These are phyloP conservation scores for Xenopus petersii DNA, from an alignment of 2,797 vertebrate genomes.

Conservation along the genomic window DNA sequence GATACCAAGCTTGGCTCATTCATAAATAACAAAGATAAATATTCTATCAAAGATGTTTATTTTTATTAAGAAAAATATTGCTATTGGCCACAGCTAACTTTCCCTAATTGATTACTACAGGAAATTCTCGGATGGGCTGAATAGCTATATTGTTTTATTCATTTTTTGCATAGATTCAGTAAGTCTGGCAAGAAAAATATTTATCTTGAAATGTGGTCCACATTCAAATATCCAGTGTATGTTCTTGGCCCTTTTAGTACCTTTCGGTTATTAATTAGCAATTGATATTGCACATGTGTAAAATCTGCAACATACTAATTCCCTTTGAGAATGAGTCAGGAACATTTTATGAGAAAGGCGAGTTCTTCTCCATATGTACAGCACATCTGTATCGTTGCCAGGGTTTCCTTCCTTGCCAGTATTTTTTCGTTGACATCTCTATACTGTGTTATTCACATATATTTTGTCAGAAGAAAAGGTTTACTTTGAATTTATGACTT, in stretches of 20 bases:
- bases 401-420: conserved; percentile 5
- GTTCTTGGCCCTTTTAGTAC: not conserved
- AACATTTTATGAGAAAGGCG: conserved; percentile 12
- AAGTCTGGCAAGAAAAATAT: too few relatives aligned
- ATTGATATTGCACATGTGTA: not conserved
- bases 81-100: too few relatives aligned
- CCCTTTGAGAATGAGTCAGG: conserved; percentile 12
- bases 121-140: too few relatives aligned
- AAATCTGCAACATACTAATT: conserved; percentile 4
- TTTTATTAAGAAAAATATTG: too few relatives aligned
- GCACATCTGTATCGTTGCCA: conserved; percentile 3
- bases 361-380: conserved; percentile 17
- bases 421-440: conserved; percentile 7
- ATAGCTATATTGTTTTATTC: too few relatives aligned
- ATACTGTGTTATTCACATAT: conserved; percentile 10
- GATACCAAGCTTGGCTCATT: too few relatives aligned
- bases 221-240: not conserved
- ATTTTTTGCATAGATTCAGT: too few relatives aligned
- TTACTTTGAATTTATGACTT: conserved; percentile 18
- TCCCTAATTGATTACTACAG: too few relatives aligned
- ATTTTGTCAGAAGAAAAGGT: conserved; percentile 10
- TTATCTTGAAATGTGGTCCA: not conserved
- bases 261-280: not conserved
- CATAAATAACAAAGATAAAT: too few relatives aligned
- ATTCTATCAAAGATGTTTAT: too few relatives aligned